A percentile compares a stretch with the other conserved stretches of the same genome.
Evolutionary conservation across 1,140 invertebrate genomes (phyloP).

Genomic region (Platorchestia sp.): DNA sequence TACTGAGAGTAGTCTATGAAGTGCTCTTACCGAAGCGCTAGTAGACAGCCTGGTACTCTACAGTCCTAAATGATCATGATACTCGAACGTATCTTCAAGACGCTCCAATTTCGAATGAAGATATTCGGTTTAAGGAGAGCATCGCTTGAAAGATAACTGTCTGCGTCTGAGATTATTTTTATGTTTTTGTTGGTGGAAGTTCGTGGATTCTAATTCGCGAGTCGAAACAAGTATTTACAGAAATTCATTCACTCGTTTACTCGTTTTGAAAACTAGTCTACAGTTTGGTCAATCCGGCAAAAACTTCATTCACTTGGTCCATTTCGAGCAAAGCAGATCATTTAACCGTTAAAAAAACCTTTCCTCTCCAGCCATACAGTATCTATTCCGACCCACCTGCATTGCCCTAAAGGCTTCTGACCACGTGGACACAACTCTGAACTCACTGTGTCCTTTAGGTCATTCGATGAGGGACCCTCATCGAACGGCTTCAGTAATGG

Average conservation of each 20-base stretch:
- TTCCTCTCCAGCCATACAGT: not conserved
- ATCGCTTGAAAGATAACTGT: not conserved
- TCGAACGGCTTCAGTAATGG: slow-evolving; percentile 27
- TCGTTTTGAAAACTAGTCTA: not conserved
- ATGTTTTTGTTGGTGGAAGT: not conserved
- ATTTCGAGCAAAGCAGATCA: not conserved
- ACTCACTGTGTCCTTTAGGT: slow-evolving; percentile 2
- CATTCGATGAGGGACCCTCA: slow-evolving; percentile 48
- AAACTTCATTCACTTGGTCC: not conserved
- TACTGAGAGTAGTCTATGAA: not conserved
- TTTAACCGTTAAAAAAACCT: not conserved
- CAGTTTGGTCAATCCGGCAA: not conserved
- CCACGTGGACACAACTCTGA: not conserved
- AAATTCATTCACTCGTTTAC: not conserved
- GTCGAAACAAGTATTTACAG: not conserved
- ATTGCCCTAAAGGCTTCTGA: not conserved
- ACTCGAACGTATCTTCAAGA: not conserved
- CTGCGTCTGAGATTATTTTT: not conserved
- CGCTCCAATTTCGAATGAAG: not conserved
- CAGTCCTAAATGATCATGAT: not conserved
- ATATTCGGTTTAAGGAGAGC: not conserved
- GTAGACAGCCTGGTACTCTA: not conserved
- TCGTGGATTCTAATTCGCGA: not conserved
- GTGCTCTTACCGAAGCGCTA: not conserved
- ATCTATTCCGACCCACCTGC: not conserved